Conservation (phyloP, 2,797 vertebrate genomes). For the Adelosebastes latens region DNA sequence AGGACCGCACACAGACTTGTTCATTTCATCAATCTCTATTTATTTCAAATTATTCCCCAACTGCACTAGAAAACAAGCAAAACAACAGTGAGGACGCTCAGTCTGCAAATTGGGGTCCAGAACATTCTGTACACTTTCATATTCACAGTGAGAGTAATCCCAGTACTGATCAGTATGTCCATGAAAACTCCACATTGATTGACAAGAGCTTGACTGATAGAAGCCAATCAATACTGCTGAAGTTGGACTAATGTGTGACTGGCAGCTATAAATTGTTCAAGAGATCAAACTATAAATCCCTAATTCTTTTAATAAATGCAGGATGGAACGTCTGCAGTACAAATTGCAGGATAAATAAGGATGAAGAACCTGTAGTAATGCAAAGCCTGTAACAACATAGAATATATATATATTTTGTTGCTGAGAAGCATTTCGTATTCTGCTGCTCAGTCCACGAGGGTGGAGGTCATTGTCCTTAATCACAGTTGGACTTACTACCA, state of each 20-base stretch:
- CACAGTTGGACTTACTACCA: not conserved
- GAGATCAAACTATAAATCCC: not conserved
- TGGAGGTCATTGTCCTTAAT: not conserved
- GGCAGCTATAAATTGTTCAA: not conserved
- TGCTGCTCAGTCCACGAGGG: not conserved
- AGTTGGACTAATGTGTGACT: not conserved
- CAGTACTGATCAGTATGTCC: not conserved
- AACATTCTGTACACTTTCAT: not conserved
- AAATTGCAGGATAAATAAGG: not conserved
- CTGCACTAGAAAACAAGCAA: not conserved
- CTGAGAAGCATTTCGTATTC: not conserved
- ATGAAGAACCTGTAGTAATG: not conserved
- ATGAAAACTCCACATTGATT: not conserved
- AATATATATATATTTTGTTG: not conserved
- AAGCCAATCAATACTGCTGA: not conserved
- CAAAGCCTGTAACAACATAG: not conserved
- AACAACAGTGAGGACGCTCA: not conserved
- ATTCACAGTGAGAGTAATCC: not conserved
- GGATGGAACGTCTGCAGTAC: not conserved
- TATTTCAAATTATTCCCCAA: not conserved
- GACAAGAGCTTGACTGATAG: not conserved
- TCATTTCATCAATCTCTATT: not conserved
- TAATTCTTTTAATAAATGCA: not conserved
- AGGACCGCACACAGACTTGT: too few species aligned
- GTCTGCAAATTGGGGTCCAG: not conserved